Percentiles rank a stretch among this genome's conserved stretches.
phyloP scores from a whole-genome alignment of 2,888 invertebrate genomes.

The Ornithoptera alexandrae region DNA sequence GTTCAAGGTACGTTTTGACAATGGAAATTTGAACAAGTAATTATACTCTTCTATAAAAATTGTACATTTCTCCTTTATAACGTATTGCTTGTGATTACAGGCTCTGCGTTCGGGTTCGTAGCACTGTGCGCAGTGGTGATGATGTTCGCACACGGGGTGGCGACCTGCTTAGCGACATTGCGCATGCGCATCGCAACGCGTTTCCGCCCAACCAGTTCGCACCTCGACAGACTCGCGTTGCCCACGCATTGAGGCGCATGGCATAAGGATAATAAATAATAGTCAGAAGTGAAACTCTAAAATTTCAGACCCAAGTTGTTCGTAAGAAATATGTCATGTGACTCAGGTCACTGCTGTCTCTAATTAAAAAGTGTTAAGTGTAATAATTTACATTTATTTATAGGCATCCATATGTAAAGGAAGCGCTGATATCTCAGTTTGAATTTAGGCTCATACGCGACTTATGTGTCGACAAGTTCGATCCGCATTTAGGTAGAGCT shows the following conservation, averaged over 20 bases:
- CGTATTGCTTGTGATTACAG: slow-evolving; percentile 40
- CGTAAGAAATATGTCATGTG: not conserved
- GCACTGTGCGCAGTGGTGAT: slow-evolving; percentile 67
- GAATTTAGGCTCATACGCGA: too few species aligned
- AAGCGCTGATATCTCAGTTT: too few species aligned
- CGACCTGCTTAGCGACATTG: slow-evolving; percentile 48
- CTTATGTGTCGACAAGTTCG: too few species aligned
- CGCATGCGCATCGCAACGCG: slow-evolving; percentile 52
- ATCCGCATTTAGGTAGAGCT: too few species aligned
- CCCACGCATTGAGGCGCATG: slow-evolving; percentile 58
- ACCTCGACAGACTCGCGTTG: slow-evolving; percentile 52
- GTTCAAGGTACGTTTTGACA: not conserved
- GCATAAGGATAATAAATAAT: slow-evolving; percentile 24
- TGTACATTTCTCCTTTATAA: not conserved
- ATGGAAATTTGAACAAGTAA: not conserved
- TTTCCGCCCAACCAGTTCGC: slow-evolving; percentile 41
- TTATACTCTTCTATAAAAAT: not conserved
- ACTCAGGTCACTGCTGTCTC: not conserved
- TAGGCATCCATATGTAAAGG: not conserved
- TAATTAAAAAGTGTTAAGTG: not conserved
- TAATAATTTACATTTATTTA: not conserved
- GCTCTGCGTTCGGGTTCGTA: slow-evolving; percentile 67
- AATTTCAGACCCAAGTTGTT: not conserved
- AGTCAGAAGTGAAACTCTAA: slow-evolving; percentile 12
- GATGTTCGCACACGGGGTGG: slow-evolving; percentile 63